Evolutionary conservation across 2,797 vertebrate genomes (phyloP).

Genomic region (Crypturellus tataupa): DNA sequence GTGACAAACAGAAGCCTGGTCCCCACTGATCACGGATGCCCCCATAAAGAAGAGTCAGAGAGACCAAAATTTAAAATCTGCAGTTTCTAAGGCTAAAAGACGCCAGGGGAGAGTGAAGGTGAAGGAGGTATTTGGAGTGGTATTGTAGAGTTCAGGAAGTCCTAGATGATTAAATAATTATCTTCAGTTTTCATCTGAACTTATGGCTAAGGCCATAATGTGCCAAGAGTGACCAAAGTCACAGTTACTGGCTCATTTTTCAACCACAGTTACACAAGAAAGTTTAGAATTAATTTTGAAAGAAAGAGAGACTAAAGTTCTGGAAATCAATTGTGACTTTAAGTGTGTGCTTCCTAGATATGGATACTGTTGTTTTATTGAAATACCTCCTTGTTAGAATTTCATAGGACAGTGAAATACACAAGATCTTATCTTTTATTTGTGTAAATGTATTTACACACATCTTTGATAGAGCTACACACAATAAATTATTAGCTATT

Average conservation of each 20-base stretch:
- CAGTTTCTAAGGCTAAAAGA: neutral
- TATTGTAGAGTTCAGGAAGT: neutral
- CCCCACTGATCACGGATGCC: no score
- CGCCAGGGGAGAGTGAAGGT: neutral
- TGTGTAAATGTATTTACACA: neutral
- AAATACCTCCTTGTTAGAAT: neutral
- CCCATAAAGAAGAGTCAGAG: neutral
- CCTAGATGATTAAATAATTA: neutral
- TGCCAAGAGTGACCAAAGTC: neutral
- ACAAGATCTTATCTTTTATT: neutral
- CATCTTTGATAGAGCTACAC: neutral
- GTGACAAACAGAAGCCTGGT: neutral
- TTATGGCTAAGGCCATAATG: neutral
- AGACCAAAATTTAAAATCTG: neutral
- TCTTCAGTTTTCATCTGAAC: neutral
- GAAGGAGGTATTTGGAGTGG: neutral
- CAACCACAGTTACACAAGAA: neutral
- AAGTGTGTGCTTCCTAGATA: neutral
- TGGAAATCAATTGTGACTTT: neutral
- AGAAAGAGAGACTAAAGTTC: neutral
- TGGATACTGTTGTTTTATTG: neutral
- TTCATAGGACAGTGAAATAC: neutral
- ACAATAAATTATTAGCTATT: neutral
- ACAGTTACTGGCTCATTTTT: neutral
- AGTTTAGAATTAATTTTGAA: neutral